Percentiles rank a stretch among this genome's conserved stretches.
phyloP scores from a whole-genome alignment of 1,140 invertebrate genomes.

The Chlorops oryzae region DNA sequence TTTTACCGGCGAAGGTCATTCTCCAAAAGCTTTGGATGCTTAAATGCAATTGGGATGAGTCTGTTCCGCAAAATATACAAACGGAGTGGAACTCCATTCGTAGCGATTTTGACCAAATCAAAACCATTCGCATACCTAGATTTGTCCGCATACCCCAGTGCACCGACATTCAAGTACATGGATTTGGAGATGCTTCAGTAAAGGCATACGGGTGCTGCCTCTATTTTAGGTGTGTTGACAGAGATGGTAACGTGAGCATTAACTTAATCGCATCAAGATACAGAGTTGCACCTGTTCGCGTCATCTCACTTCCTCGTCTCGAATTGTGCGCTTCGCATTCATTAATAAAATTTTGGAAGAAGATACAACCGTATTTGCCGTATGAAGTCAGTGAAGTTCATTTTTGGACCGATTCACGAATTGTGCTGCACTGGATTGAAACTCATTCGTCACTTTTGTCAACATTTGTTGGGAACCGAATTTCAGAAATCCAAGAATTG shows the following conservation, averaged over 20 bases:
- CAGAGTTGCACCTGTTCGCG: slow-evolving; percentile 44
- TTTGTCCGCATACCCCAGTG: not conserved
- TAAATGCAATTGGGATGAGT: slow-evolving; percentile 7
- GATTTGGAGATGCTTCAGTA: slow-evolving; percentile 45
- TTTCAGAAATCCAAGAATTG: slow-evolving; percentile 15
- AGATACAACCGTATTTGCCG: slow-evolving; percentile 12
- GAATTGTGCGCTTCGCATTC: slow-evolving; percentile 39
- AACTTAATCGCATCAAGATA: slow-evolving; percentile 40
- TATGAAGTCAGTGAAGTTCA: not conserved
- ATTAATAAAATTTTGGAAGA: slow-evolving; percentile 17
- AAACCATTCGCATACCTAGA: not conserved
- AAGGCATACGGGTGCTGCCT: slow-evolving; percentile 40
- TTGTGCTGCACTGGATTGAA: slow-evolving; percentile 22
- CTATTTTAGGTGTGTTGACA: slow-evolving; percentile 25
- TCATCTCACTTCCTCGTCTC: slow-evolving; percentile 33
- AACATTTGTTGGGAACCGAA: slow-evolving; percentile 18
- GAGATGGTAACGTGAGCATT: slow-evolving; percentile 14
- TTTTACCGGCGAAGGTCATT: slow-evolving; percentile 13
- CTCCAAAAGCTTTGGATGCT: slow-evolving; percentile 6
- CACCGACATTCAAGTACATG: slow-evolving; percentile 17
- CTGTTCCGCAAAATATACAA: not conserved
- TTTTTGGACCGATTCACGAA: slow-evolving; percentile 23
- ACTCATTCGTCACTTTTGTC: slow-evolving; percentile 7
- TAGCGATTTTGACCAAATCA: too few relatives aligned
- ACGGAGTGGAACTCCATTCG: not conserved